Evolutionary conservation across 23 tunicate species (phyloP), one percentile per base, ranked within the genome.

Genomic region (Botrylloides violaceus): DNA sequence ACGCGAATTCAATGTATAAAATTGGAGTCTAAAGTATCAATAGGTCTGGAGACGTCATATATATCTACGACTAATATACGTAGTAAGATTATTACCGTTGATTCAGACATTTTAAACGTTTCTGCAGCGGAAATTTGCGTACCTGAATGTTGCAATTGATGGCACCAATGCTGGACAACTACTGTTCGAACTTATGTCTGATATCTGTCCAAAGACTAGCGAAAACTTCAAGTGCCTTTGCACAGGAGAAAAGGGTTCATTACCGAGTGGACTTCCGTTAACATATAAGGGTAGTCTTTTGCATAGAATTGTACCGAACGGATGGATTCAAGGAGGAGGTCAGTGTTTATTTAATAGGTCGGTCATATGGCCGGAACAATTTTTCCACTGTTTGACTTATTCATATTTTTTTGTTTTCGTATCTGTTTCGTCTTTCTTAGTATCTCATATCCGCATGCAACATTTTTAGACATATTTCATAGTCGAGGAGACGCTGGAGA

Each of bases 311-410:
- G 89, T 88, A 30, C 89, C 96, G 5, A 83, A 88, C 60, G 96
- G 96, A 1, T 88, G 89, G 89, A 77, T 88, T 0, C 96, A 88
- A 60, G 88, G 81, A 0, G 96, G 96, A 58, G 88, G 89, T 88
- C 15, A 43, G 53, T 7, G 15, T 15, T 9, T 43, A 7, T 43
- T 43, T 43, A 15, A 65, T 47, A 5, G 15, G 27, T 2, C 43
- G 58, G 2, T 2, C 24, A 2, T 6, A 58, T 48, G 18, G 19
- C 19, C 56, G 56, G 56, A 18, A 15, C 56, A 19, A 48, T 48
- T 15, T 48, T 48, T 48, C 19, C 19, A 48, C 56, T 15, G 56
- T 19, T n/a, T n/a, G n/a, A n/a, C n/a, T 1, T n/a, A 49, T 21
- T 1, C 19, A 61, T 61, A 61, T 22, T 18, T 23, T 61, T 1